A percentile compares a stretch with the other conserved stretches of the same genome.
Evolutionary conservation across 1,140 invertebrate species (phyloP).

Genomic region (Drosophila punjabiensis): DNA sequence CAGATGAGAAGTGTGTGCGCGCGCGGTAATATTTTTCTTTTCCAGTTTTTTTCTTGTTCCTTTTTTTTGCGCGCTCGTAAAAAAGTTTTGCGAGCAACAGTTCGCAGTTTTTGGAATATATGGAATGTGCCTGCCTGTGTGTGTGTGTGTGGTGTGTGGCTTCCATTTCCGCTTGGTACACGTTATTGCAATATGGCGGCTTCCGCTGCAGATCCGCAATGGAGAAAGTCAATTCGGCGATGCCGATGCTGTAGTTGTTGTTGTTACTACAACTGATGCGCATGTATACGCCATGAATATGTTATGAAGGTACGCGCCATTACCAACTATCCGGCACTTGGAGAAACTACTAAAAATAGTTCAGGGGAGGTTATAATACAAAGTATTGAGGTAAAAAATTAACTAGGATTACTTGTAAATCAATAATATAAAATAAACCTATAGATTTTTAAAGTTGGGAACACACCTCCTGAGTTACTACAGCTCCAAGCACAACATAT

Average conservation of each 20-base stretch:
- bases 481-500: neutral
- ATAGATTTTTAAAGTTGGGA: neutral
- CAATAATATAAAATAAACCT: neutral
- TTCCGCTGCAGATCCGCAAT: slow-evolving; percentile 66
- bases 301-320: slow-evolving; percentile 68
- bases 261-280: slow-evolving; percentile 44
- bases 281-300: slow-evolving; percentile 81
- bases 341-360: neutral
- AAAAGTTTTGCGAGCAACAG: slow-evolving; percentile 72
- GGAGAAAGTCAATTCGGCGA: slow-evolving; percentile 46
- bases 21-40: slow-evolving; percentile 60
- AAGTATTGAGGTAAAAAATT: neutral
- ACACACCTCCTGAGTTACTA: neutral
- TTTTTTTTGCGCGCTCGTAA: slow-evolving; percentile 61
- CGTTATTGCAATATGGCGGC: slow-evolving; percentile 83
- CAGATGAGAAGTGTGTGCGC: slow-evolving; percentile 49
- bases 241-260: slow-evolving; percentile 31
- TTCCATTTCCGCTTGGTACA: slow-evolving; percentile 76
- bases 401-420: neutral
- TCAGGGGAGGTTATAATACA: neutral
- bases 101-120: slow-evolving; percentile 37
- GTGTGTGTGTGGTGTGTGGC: slow-evolving; percentile 27
- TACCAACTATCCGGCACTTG: slow-evolving; percentile 49
- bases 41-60: neutral
- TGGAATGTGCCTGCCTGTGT: neutral